phyloP scores from a whole-genome alignment of 1,140 invertebrate species.

The Nasonia longicornis region DNA sequence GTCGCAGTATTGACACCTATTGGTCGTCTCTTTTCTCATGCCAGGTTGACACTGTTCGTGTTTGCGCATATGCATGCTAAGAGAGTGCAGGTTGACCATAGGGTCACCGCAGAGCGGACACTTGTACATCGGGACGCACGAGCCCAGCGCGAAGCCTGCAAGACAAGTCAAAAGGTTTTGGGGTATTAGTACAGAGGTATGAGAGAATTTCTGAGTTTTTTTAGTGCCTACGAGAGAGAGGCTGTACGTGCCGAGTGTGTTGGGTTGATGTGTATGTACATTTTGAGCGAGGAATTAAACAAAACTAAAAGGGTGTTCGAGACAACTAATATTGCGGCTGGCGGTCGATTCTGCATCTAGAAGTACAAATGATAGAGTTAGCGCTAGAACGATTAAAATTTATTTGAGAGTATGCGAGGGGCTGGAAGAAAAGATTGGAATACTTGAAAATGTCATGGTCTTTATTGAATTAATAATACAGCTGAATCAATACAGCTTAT shows the following conservation, averaged over 20 bases:
- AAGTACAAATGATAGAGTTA: too few relatives aligned
- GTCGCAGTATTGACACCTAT: conserved; percentile 68
- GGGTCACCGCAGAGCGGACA: not conserved
- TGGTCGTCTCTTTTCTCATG: conserved; percentile 58
- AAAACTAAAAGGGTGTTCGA: not conserved
- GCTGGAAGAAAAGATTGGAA: not conserved
- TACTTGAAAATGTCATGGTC: not conserved
- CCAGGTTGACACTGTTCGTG: not conserved
- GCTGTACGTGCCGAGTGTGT: not conserved
- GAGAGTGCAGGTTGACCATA: not conserved
- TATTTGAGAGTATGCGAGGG: not conserved
- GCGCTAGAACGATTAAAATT: too few relatives aligned
- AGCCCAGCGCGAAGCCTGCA: not conserved
- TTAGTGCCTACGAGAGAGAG: not conserved
- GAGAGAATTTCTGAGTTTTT: not conserved
- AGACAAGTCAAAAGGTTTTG: not conserved
- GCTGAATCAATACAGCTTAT: conserved; percentile 53
- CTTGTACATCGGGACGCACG: not conserved
- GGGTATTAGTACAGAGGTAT: not conserved
- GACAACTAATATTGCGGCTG: too few relatives aligned
- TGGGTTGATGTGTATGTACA: not conserved
- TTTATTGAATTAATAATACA: too few relatives aligned
- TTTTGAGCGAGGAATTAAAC: not conserved
- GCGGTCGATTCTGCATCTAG: too few relatives aligned
- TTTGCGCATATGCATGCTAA: not conserved